phyloP scores from a whole-genome alignment of 2,888 invertebrate species.

The Watsonalla cultraria region DNA sequence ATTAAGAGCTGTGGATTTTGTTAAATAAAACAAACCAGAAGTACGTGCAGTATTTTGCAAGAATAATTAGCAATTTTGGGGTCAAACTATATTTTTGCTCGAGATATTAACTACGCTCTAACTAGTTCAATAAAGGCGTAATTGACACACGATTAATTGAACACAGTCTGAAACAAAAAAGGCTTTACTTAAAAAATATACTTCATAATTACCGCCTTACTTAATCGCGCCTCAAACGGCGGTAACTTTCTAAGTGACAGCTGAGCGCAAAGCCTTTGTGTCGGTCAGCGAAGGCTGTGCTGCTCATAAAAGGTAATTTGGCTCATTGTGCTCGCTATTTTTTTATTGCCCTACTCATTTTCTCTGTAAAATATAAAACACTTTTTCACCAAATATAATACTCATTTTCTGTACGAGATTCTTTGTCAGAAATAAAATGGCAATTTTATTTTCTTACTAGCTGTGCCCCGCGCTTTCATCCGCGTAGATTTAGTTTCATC shows the following conservation, averaged over 20 bases:
- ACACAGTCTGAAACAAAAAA: no score
- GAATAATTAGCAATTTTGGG: no score
- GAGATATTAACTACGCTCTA: no score
- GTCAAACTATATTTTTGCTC: no score
- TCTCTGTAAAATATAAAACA: not conserved
- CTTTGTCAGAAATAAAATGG: not conserved
- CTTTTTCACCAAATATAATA: not conserved
- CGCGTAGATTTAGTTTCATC: no score
- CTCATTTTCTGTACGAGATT: not conserved
- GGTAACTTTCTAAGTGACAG: not conserved
- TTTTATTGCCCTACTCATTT: conserved; percentile 1
- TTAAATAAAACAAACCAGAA: no score
- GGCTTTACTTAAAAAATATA: no score
- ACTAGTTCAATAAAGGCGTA: no score
- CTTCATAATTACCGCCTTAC: not conserved
- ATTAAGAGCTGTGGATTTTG: no score
- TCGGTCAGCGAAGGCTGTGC: not conserved
- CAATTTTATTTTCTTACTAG: not conserved
- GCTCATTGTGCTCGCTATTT: conserved; percentile 4
- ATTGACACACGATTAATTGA: no score
- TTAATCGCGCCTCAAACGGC: not conserved
- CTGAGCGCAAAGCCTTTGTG: not conserved
- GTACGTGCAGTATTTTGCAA: no score
- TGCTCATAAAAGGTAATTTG: conserved; percentile 3
- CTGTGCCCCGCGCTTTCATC: no score